Evolutionary conservation across 1,140 invertebrate genomes (phyloP).

Genomic region (Scaptodrosophila lebanonensis): DNA sequence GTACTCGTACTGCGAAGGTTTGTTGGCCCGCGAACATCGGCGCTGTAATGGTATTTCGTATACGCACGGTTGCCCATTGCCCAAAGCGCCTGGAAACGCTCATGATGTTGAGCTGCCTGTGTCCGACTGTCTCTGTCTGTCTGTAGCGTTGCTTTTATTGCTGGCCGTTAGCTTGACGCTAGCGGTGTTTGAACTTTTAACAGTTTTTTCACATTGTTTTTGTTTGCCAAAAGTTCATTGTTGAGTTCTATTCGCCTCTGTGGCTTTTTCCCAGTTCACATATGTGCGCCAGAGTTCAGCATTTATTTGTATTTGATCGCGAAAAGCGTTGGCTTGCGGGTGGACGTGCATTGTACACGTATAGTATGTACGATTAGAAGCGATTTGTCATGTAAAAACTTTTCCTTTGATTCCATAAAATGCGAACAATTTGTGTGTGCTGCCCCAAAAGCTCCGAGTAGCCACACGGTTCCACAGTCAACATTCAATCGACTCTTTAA

Average conservation of each 20-base stretch:
- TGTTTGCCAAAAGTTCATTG: conserved; percentile 52
- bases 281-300: too few species aligned
- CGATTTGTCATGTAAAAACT: conserved; percentile 40
- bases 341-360: conserved; percentile 17
- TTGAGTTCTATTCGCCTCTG: conserved; percentile 31
- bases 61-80: conserved; percentile 5
- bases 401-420: too few species aligned
- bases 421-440: too few species aligned
- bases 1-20: too few species aligned
- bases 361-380: conserved; percentile 29
- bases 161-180: conserved; percentile 38
- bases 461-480: too few species aligned
- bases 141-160: conserved; percentile 18
- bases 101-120: too few species aligned
- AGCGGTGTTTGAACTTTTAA: conserved; percentile 61
- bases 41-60: too few species aligned
- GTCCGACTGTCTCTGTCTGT: too few species aligned
- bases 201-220: conserved; percentile 43
- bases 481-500: too few species aligned
- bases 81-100: too few species aligned
- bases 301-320: neutral
- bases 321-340: neutral
- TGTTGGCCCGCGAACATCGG: conserved; percentile 11
- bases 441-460: too few species aligned
- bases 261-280: neutral